A percentile compares a stretch with the other conserved stretches of the same genome.
These are phyloP conservation scores for Catostylus mosaicus DNA, from an alignment of 30 jellyfish, hydroid and myxozoan species.

Conservation along the genomic window DNA sequence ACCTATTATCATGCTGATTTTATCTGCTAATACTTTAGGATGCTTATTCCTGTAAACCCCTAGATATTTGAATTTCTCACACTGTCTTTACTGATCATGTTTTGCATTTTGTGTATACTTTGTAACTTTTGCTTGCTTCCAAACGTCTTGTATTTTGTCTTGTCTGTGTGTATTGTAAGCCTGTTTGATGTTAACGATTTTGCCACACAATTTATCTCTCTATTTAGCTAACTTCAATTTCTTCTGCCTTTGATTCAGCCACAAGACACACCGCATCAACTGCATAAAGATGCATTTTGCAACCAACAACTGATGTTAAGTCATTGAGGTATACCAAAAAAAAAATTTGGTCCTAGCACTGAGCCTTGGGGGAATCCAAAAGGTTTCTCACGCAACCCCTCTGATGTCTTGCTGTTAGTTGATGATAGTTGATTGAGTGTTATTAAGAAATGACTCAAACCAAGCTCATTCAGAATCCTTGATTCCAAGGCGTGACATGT, in stretches of 20 bases:
- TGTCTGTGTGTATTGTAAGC: slow-evolving; percentile 23
- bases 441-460: slow-evolving; percentile 31
- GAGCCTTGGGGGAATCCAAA: slow-evolving; percentile 51
- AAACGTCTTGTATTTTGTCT: slow-evolving; percentile 17
- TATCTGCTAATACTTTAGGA: neutral
- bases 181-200: slow-evolving; percentile 25
- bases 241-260: slow-evolving; percentile 26
- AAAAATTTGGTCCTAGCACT: slow-evolving; percentile 34
- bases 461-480: slow-evolving; percentile 23
- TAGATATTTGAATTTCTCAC: slow-evolving; percentile 19
- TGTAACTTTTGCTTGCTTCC: slow-evolving; percentile 17
- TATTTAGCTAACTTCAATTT: slow-evolving; percentile 13
- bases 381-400: slow-evolving; percentile 9
- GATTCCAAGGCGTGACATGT: slow-evolving; percentile 24
- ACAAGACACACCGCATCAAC: slow-evolving; percentile 30
- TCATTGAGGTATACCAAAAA: slow-evolving; percentile 34
- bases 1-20: slow-evolving; percentile 21
- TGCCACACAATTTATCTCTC: slow-evolving; percentile 24
- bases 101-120: neutral
- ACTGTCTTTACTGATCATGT: slow-evolving; percentile 4
- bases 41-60: slow-evolving; percentile 2
- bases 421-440: slow-evolving; percentile 4
- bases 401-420: slow-evolving; percentile 27
- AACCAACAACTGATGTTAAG: slow-evolving; percentile 11
- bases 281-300: slow-evolving; percentile 54